Conservation (phyloP, 1,140 invertebrate genomes). For the Phthorimaea operculella region DNA sequence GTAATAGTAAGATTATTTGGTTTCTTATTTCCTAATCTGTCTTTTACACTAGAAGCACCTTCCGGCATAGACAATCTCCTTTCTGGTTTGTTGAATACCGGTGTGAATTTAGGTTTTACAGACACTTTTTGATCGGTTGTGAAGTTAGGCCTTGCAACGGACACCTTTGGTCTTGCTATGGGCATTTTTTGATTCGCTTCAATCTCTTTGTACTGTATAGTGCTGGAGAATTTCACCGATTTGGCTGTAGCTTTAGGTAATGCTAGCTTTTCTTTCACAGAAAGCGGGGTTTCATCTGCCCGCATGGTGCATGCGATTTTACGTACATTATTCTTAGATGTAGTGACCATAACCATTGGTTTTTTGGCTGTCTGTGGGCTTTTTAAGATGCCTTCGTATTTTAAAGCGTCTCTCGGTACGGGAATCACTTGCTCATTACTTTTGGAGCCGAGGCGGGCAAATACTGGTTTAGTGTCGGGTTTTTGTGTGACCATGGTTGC, state of each 20-base stretch:
- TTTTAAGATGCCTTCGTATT: conserved; percentile 63
- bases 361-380: conserved; percentile 27
- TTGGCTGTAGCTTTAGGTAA: conserved; percentile 34
- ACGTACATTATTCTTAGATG: conserved; percentile 38
- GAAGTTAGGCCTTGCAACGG: neutral
- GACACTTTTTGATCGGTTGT: conserved; percentile 3
- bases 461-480: conserved; percentile 40
- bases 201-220: conserved; percentile 62
- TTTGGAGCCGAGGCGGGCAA: conserved; percentile 50
- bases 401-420: conserved; percentile 49
- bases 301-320: conserved; percentile 57
- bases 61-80: conserved; percentile 52
- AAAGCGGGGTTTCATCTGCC: conserved; percentile 54
- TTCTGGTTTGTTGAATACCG: conserved; percentile 56
- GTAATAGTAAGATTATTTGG: conserved; percentile 39
- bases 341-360: conserved; percentile 50
- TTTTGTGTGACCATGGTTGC: neutral
- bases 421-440: conserved; percentile 18
- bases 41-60: conserved; percentile 31
- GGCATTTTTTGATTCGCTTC: conserved; percentile 27
- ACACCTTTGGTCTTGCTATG: conserved; percentile 8
- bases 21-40: conserved; percentile 37
- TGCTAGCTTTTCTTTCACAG: conserved; percentile 52
- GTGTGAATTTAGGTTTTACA: conserved; percentile 21
- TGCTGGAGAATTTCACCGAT: conserved; percentile 62